phyloP scores from a whole-genome alignment of 2,113 vertebrate genomes.

The Thryonomys swinderianus region DNA sequence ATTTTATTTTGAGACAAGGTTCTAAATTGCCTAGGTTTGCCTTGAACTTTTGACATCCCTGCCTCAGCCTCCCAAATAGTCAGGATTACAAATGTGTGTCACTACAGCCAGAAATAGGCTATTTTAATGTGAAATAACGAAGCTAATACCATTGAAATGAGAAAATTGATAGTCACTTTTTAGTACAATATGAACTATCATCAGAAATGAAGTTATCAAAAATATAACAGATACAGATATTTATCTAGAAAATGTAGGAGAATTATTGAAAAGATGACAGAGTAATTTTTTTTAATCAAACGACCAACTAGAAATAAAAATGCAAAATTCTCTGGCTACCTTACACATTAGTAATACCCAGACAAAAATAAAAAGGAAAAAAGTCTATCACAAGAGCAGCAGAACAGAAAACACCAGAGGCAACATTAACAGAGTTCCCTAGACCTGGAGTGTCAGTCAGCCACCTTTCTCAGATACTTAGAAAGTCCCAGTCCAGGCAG shows the following conservation, averaged over 20 bases:
- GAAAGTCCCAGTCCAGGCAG: neutral
- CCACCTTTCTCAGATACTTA: neutral
- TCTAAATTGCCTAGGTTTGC: neutral
- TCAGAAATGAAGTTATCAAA: neutral
- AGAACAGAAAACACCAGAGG: neutral
- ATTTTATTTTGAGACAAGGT: neutral
- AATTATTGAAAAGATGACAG: neutral
- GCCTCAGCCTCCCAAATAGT: neutral
- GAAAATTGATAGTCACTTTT: neutral
- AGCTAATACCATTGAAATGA: slow-evolving; percentile 11
- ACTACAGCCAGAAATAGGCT: neutral
- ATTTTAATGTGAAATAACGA: slow-evolving; percentile 29
- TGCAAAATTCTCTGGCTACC: neutral
- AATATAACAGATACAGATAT: neutral
- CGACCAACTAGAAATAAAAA: slow-evolving; percentile 1
- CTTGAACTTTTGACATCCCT: neutral
- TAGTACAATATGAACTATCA: neutral
- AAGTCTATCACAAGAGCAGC: neutral
- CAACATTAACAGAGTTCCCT: neutral
- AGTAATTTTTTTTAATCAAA: slow-evolving; percentile 6
- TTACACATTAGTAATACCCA: neutral
- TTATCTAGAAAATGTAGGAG: neutral
- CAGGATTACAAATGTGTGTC: neutral
- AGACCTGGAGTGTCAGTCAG: neutral
- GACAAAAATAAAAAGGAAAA: neutral